phyloP scores from a whole-genome alignment of 1,140 invertebrate species.

The Pissodes strobi region DNA sequence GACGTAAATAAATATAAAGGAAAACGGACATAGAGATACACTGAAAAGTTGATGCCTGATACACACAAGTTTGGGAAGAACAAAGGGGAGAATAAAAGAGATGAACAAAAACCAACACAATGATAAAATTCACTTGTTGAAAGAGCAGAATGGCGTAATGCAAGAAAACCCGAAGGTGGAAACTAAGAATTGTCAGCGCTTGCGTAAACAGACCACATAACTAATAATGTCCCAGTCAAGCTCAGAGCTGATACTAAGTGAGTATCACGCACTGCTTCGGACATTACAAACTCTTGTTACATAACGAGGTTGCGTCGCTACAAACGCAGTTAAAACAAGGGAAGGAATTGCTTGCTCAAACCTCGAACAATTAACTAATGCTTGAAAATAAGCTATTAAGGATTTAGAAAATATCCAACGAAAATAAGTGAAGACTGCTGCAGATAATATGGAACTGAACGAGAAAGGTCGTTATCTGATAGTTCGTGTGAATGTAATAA shows the following conservation, averaged over 20 bases:
- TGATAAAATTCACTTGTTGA: slow-evolving; percentile 80
- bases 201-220: slow-evolving; percentile 87
- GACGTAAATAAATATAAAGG: slow-evolving; percentile 86
- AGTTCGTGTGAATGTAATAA: no score
- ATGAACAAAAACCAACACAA: slow-evolving; percentile 79
- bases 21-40: slow-evolving; percentile 88
- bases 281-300: slow-evolving; percentile 73
- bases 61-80: slow-evolving; percentile 85
- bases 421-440: slow-evolving; percentile 71
- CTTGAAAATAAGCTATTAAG: slow-evolving; percentile 72
- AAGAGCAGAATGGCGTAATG: slow-evolving; percentile 85
- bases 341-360: slow-evolving; percentile 70
- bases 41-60: slow-evolving; percentile 77
- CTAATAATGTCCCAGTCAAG: slow-evolving; percentile 79
- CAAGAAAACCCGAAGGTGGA: slow-evolving; percentile 88
- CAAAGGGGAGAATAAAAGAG: slow-evolving; percentile 82
- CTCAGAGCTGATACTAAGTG: slow-evolving; percentile 76
- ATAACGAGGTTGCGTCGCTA: slow-evolving; percentile 79
- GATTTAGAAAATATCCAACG: slow-evolving; percentile 76
- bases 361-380: slow-evolving; percentile 72
- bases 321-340: slow-evolving; percentile 85
- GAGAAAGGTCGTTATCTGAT: no score
- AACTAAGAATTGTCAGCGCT: slow-evolving; percentile 77
- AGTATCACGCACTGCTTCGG: slow-evolving; percentile 73
- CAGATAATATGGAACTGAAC: slow-evolving; percentile 77